Evolutionary conservation across 2,888 invertebrate genomes (phyloP).

Genomic region (Argynnis bischoffii): DNA sequence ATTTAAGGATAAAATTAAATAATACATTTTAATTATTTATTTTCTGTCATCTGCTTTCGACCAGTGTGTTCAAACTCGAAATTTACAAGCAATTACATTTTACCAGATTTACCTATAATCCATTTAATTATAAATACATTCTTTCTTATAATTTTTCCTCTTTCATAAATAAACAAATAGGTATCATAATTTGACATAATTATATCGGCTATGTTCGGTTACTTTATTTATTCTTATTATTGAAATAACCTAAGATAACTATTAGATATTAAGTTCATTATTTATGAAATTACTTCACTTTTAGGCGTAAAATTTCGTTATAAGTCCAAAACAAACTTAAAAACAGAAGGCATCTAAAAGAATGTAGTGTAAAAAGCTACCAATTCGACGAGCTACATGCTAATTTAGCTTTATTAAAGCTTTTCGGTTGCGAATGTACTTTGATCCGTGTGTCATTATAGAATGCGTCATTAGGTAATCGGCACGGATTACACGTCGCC

Average conservation of each 20-base stretch:
- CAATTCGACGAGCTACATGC: not conserved
- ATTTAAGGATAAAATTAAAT: not conserved
- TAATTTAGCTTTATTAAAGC: slow-evolving; percentile 3
- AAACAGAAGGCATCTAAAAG: no score
- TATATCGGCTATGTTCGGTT: not conserved
- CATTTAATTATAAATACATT: not conserved
- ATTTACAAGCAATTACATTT: slow-evolving; percentile 35
- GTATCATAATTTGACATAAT: not conserved
- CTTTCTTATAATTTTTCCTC: slow-evolving; percentile 6
- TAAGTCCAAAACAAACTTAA: no score
- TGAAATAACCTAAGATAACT: no score
- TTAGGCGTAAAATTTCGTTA: no score
- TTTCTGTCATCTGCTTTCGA: slow-evolving; percentile 23
- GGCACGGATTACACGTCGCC: slow-evolving; percentile 63
- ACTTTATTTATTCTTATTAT: no score
- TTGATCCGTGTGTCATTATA: slow-evolving; percentile 50
- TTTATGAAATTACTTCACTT: no score
- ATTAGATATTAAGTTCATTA: no score
- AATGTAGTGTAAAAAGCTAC: no score
- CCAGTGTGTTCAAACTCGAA: slow-evolving; percentile 43
- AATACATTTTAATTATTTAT: not conserved
- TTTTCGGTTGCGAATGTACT: slow-evolving; percentile 30
- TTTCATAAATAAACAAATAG: not conserved
- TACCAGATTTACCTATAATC: slow-evolving; percentile 11
- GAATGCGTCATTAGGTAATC: slow-evolving; percentile 69